Base-by-base conservation (phyloP, 1,140 invertebrate genomes). In the Dendrolimus punctatus region DNA sequence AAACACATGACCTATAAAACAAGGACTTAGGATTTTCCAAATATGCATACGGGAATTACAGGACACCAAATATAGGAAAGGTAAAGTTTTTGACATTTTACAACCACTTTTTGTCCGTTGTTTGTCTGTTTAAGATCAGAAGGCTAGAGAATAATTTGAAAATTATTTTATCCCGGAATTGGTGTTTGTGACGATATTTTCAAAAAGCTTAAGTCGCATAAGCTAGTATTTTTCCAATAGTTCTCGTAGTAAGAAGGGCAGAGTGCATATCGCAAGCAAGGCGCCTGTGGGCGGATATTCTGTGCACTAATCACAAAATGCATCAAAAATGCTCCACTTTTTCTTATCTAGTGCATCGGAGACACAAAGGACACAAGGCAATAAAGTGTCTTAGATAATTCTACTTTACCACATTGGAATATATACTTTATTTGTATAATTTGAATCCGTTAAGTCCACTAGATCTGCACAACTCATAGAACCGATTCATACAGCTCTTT, bases 401-500 rank as follows among this genome's bases (percentile, higher is more conserved):
- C 65, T 76, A 82, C 76, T 53, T 85, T 85, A 82, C 81, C 81
- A 71, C 57, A 57, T 40, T 58, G 43, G 47, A 44, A 66, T 66
- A 52, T 51, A 55, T 44, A 40, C 71, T 58, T 67, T 80, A 82
- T 80, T 79, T 76, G 69, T 78, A 75, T 56, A 70, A 71, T 68
- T 55, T 71, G 73, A 66, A 62, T 73, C 80, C 78, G 61, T 73
- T 78, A 51, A 73, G 64, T 49, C 73, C 73, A 54, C 66, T 80
- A 71, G 53, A 61, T 59, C 71, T 68, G 77, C 71, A 77, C 58
- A 81, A 68, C 53, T 85, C 76, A 76, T 71, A 76, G 75, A 80
- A 85, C 53, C 68, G 71, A 66, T 66, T 79, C 55, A 80, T 64
- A 71, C 60, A 77, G 64, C 78, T 80, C 73, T 71, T 80, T 81